Base-by-base conservation (phyloP, 92 coral and sea anemone genomes). In the Porites evermanni region DNA sequence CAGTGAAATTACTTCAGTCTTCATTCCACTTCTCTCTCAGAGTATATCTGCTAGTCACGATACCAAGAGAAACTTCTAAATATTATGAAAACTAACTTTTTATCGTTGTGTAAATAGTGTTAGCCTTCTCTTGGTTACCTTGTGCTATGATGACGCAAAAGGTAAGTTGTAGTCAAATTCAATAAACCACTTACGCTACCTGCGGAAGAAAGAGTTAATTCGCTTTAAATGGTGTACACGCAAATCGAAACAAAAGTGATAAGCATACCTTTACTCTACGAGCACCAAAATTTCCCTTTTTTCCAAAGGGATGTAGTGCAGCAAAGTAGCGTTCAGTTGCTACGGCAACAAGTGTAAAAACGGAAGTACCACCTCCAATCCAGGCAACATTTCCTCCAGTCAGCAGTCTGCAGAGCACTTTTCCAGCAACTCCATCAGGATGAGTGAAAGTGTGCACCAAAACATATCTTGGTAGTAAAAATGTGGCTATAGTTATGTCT, bases 401-500 rank as follows among this genome's bases (percentile, higher is more conserved):
- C 13, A 56, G 61, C 61, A 56, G 13, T 9, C 20, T 72, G 44
- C 77, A 72, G 23, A 72, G 54, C 19, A 26, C 53, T 9, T 2
- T 16, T 8, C 77, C 77, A 17, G 50, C 12, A 8, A 38, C 44
- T 38, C 77, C 77, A 29, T 29, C 52, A 17, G 77, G 77, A 53
- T 72, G 77, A 2, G 44, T 38, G 58, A 72, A 38, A 20, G 58
- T 18, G 53, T 23, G 77, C 14, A 38, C n/a, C 6, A 72, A 21
- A 18, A 72, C 14, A 38, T n/a, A 72, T 18, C 53, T 13, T 13
- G n/a, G 17, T n/a, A 12, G 3, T 20, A 38, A 72, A 38, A 72
- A 72, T 29, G 53, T 72, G 52, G 53, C 77, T 8, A 72, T 53
- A 38, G 58, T 72, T 11, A 72, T 23, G 77, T 72, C 77, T 23